Evolutionary conservation across 2,888 invertebrate species (phyloP).

Genomic region (Crepidodera aurea): DNA sequence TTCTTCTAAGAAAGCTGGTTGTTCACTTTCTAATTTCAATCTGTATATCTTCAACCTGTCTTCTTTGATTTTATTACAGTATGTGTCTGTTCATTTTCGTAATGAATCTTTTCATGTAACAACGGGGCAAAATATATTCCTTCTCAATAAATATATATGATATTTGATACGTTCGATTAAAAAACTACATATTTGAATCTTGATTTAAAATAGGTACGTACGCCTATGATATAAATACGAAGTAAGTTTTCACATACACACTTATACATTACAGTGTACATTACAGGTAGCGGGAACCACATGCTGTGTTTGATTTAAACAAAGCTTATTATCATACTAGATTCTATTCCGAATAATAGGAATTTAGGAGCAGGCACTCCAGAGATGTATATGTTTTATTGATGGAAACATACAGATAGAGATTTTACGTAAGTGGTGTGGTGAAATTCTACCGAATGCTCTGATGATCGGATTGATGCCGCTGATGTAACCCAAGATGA

Average conservation of each 20-base stretch:
- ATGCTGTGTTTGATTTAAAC: conserved; percentile 2
- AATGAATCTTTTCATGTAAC: conserved; percentile 77
- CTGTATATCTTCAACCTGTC: conserved; percentile 49
- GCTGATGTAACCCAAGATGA: neutral
- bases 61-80: conserved; percentile 74
- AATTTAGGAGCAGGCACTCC: neutral
- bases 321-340: conserved; percentile 1
- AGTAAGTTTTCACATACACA: neutral
- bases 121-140: too few species aligned
- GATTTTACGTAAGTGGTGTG: neutral
- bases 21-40: conserved; percentile 72
- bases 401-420: neutral
- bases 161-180: too few species aligned
- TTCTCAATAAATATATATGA: too few species aligned
- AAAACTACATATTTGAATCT: too few species aligned
- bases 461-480: neutral
- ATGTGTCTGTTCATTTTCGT: conserved; percentile 73
- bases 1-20: conserved; percentile 75
- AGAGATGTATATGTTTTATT: conserved; percentile 3
- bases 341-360: neutral
- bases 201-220: too few species aligned
- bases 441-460: conserved; percentile 1
- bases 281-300: conserved; percentile 1
- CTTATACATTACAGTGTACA: neutral
- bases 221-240: neutral